These are phyloP conservation scores for Petroica traversi DNA, from an alignment of 2,113 vertebrate genomes.

Conservation along the genomic window DNA sequence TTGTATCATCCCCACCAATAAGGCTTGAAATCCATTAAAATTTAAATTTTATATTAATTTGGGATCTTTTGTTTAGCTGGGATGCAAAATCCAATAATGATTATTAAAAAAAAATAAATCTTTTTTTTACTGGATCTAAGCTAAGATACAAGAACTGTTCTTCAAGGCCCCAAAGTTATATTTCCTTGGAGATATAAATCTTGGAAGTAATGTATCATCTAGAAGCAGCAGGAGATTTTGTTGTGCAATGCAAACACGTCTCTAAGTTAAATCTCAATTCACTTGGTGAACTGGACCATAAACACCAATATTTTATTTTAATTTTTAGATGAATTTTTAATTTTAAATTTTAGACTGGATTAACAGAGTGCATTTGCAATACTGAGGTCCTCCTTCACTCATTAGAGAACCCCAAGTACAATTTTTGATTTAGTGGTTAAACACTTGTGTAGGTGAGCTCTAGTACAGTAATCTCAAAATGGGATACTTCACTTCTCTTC, in stretches of 20 bases:
- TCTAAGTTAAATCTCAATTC: not conserved
- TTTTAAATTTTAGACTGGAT: not conserved
- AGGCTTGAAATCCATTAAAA: not conserved
- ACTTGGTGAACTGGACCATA: not conserved
- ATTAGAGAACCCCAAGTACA: not conserved
- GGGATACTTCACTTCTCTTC: not conserved
- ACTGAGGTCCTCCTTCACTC: not conserved
- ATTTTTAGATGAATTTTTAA: not conserved
- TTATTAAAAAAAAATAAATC: not conserved
- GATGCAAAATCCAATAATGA: not conserved
- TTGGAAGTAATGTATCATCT: not conserved
- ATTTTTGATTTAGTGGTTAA: not conserved
- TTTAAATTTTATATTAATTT: too few relatives aligned
- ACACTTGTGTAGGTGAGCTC: not conserved
- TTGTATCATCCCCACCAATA: not conserved
- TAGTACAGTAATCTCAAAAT: not conserved
- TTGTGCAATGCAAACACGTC: not conserved
- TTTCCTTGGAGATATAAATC: not conserved
- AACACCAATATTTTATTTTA: not conserved
- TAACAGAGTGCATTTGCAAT: not conserved
- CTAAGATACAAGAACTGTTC: not conserved
- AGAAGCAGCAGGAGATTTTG: not conserved
- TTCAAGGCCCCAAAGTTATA: not conserved
- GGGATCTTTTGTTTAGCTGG: not conserved
- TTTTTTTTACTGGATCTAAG: not conserved